These are phyloP conservation scores for Pseudorhombus dupliciocellatus DNA, from an alignment of 2,113 vertebrate genomes.

Conservation along the genomic window DNA sequence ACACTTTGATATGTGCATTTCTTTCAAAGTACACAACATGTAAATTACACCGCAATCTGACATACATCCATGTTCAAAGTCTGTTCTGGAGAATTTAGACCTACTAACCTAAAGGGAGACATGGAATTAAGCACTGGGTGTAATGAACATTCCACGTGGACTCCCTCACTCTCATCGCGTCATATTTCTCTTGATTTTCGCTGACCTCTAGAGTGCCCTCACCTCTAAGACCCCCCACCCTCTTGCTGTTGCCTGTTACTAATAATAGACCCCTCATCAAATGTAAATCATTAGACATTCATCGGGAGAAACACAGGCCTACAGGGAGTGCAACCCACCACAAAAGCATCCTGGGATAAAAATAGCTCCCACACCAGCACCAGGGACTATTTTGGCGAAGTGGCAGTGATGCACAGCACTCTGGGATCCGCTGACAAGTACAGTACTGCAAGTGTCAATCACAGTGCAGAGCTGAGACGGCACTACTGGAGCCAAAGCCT, in stretches of 20 bases:
- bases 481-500: conserved; percentile 59
- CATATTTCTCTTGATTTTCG: conserved; percentile 22
- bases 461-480: conserved; percentile 57
- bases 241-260: conserved; percentile 30
- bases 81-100: neutral
- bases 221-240: conserved; percentile 10
- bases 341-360: conserved; percentile 68
- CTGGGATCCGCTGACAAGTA: conserved; percentile 79
- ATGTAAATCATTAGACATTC: conserved; percentile 59
- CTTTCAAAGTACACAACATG: neutral
- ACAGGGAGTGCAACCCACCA: conserved; percentile 41
- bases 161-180: neutral
- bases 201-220: neutral
- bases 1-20: conserved; percentile 4
- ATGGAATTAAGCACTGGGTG: neutral
- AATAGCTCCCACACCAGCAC: conserved; percentile 64
- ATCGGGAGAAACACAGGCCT: conserved; percentile 62
- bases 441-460: conserved; percentile 75
- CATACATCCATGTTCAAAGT: neutral
- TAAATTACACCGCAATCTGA: neutral
- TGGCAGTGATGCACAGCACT: conserved; percentile 65
- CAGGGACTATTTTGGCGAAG: conserved; percentile 79
- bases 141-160: neutral
- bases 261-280: conserved; percentile 45
- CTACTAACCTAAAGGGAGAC: neutral